These are phyloP conservation scores for Haliaeetus leucogaster DNA, from an alignment of 2,113 vertebrate genomes.

Conservation along the genomic window DNA sequence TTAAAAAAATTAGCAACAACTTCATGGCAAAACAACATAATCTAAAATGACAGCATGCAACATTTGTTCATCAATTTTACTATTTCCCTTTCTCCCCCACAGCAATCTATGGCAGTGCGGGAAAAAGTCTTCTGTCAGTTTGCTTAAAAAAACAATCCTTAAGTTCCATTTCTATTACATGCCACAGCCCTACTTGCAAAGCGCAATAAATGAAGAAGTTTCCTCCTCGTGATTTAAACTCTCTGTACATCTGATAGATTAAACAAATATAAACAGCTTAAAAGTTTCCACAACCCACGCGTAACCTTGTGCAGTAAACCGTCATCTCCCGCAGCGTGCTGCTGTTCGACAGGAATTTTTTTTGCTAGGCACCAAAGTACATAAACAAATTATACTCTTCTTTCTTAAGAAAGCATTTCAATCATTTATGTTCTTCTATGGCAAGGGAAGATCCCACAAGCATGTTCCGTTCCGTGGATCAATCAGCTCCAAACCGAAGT, in stretches of 20 bases:
- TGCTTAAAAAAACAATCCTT: slow-evolving; percentile 42
- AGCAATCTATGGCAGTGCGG: slow-evolving; percentile 60
- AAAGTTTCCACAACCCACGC: background rate
- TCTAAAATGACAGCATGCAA: slow-evolving; percentile 72
- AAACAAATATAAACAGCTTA: slow-evolving; percentile 14
- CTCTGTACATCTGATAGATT: background rate
- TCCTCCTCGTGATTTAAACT: background rate
- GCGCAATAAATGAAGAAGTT: background rate
- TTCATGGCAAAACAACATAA: slow-evolving; percentile 64
- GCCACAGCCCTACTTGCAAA: slow-evolving; percentile 18
- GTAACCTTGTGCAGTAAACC: slow-evolving; percentile 27
- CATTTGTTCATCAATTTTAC: slow-evolving; percentile 71
- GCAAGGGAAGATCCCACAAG: slow-evolving; percentile 78
- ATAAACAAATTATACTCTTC: slow-evolving; percentile 72
- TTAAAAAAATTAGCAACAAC: slow-evolving; percentile 60
- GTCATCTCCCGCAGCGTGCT: background rate
- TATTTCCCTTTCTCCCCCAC: slow-evolving; percentile 59
- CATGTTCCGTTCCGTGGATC: slow-evolving; percentile 80
- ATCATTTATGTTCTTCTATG: slow-evolving; percentile 78
- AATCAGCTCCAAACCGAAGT: slow-evolving; percentile 90
- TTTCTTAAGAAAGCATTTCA: slow-evolving; percentile 76
- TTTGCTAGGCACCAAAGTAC: slow-evolving; percentile 48
- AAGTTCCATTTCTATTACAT: slow-evolving; percentile 45
- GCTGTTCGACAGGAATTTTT: slow-evolving; percentile 18
- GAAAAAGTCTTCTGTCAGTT: slow-evolving; percentile 66